phyloP scores from a whole-genome alignment of 1,140 invertebrate species.

The Drosophila kepulauana region DNA sequence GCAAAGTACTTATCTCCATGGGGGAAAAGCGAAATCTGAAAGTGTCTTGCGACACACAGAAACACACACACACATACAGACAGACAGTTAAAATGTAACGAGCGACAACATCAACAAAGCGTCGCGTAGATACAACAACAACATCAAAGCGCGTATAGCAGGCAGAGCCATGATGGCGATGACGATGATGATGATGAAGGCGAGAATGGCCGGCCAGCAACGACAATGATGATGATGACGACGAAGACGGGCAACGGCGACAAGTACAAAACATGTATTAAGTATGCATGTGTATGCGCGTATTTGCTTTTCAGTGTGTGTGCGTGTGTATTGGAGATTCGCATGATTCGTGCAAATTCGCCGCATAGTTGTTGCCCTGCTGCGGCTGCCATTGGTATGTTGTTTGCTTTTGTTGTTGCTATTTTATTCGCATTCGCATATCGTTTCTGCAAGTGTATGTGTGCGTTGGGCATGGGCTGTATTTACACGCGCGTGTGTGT shows the following conservation, averaged over 20 bases:
- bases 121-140: conserved; percentile 47
- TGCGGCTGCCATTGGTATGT: conserved; percentile 44
- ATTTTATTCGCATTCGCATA: conserved; percentile 81
- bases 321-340: conserved; percentile 70
- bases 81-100: conserved; percentile 44
- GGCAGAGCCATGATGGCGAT: conserved; percentile 53
- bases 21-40: conserved; percentile 53
- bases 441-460: conserved; percentile 52
- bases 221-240: conserved; percentile 59
- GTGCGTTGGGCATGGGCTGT: conserved; percentile 37
- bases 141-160: conserved; percentile 37
- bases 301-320: conserved; percentile 14
- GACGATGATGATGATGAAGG: conserved; percentile 41
- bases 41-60: conserved; percentile 24
- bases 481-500: conserved; percentile 14
- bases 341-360: conserved; percentile 83
- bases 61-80: not conserved
- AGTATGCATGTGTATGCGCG: conserved; percentile 56
- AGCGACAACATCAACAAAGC: conserved; percentile 25
- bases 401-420: conserved; percentile 60
- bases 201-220: conserved; percentile 53
- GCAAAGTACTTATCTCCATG: not conserved
- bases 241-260: conserved; percentile 54
- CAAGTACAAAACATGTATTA: conserved; percentile 82
- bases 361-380: conserved; percentile 78